These are phyloP conservation scores for Micrasema longulum DNA, from an alignment of 1,140 invertebrate species.

Conservation along the genomic window DNA sequence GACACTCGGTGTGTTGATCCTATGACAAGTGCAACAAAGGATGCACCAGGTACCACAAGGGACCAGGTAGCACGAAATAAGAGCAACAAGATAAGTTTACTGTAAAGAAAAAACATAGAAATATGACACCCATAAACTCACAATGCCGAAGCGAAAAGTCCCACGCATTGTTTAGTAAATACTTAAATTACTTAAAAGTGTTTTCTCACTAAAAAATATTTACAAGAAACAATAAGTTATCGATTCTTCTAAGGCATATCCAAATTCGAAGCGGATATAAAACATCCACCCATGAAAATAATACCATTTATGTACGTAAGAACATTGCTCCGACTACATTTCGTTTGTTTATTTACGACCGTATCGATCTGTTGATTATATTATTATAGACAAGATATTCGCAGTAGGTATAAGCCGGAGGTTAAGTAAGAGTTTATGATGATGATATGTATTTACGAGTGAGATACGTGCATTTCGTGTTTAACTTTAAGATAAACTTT, in stretches of 20 bases:
- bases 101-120: conserved; percentile 13
- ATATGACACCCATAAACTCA: conserved; percentile 20
- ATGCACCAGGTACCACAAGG: conserved; percentile 29
- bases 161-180: conserved; percentile 13
- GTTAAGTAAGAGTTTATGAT: not conserved
- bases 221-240: too few relatives aligned
- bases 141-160: not conserved
- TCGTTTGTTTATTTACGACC: too few relatives aligned
- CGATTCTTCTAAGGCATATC: too few relatives aligned
- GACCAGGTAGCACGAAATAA: not conserved
- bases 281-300: too few relatives aligned
- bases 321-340: too few relatives aligned
- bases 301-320: too few relatives aligned
- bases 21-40: conserved; percentile 31
- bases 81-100: conserved; percentile 29
- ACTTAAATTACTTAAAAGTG: conserved; percentile 3
- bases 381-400: too few relatives aligned
- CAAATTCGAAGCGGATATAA: too few relatives aligned
- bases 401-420: not conserved
- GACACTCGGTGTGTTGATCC: conserved; percentile 29
- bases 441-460: conserved; percentile 18
- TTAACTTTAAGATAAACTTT: conserved; percentile 23
- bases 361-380: too few relatives aligned
- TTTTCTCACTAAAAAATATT: too few relatives aligned
- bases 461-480: conserved; percentile 21